These are phyloP conservation scores for Helicoverpa armigera DNA, from an alignment of 1,140 invertebrate species.

Conservation along the genomic window DNA sequence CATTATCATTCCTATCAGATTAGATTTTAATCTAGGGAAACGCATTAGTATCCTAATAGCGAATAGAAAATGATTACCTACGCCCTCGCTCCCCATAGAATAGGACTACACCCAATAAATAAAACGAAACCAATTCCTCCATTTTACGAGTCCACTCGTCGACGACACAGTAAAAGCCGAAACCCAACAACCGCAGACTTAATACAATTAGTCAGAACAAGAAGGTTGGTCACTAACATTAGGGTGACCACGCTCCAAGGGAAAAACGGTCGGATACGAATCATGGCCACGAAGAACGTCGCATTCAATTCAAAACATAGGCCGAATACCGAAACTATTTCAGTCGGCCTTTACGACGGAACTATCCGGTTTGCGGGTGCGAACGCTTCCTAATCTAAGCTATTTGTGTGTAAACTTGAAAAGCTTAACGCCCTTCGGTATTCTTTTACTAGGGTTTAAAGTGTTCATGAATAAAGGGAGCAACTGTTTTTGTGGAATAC, in stretches of 20 bases:
- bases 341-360: conserved; percentile 10
- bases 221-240: conserved; percentile 40
- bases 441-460: conserved; percentile 17
- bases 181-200: conserved; percentile 35
- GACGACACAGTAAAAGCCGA: conserved; percentile 43
- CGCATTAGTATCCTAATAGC: too few relatives aligned
- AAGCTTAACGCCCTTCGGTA: conserved; percentile 16
- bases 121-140: conserved; percentile 27
- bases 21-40: too few relatives aligned
- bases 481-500: conserved; percentile 8
- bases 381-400: conserved; percentile 27
- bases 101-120: conserved; percentile 13
- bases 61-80: not conserved
- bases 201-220: conserved; percentile 46
- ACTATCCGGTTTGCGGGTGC: conserved; percentile 31
- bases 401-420: conserved; percentile 46
- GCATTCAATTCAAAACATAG: conserved; percentile 40
- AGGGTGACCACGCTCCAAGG: conserved; percentile 21
- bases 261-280: conserved; percentile 36
- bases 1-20: too few relatives aligned
- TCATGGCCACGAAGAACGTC: conserved; percentile 10
- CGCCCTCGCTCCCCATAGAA: not conserved
- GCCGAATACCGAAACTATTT: conserved; percentile 41
- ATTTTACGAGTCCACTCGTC: conserved; percentile 29
- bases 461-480: conserved; percentile 15